Evolutionary conservation across 2,797 vertebrate species (phyloP), one percentile per base, ranked within the genome.

Genomic region (Sibirionetta formosa): DNA sequence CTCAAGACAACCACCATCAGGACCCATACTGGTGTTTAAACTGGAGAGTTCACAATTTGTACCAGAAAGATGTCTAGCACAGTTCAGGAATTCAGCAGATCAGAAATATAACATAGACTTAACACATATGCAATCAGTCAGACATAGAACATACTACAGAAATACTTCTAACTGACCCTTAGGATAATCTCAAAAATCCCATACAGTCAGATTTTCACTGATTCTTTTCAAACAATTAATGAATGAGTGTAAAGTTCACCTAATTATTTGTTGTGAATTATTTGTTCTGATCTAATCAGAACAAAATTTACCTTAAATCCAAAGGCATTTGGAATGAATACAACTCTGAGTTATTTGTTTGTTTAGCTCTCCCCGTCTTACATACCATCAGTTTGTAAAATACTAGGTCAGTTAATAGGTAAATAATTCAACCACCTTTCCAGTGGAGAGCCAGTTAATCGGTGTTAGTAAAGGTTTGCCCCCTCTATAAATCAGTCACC

Each of bases 401-500:
- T 95, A 94, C 92, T 94, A 76, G 88, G 95, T 92, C 94, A 93
- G 96, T 96, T 94, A 98, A 93, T 98, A 96, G 91, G 98, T 98
- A 98, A 98, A 98, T 98, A 98, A 98, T 98, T 98, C 95, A 97
- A 97, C 96, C 90, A 95, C 95, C 85, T 96, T 94, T 94, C 93
- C 94, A 97, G 94, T 97, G 93, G 82, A 97, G 95, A 98, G 91
- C 94, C 78, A 6, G 94, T 97, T 98, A 98, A 97, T 97, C 63
- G 77, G 97, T 94, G 95, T 95, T 97, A 96, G 97, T 96, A 97
- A 97, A 97, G 87, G 58, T 96, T 98, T 97, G 95, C 89, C 95
- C 95, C 88, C 94, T 95, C 97, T 97, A 98, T 98, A 98, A 98
- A 98, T 98, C 97, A 97, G 91, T 98, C 97, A 97, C 89, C 92